Evolutionary conservation across 2,888 invertebrate species (phyloP), one percentile per base, ranked within the genome.

Genomic region (Acanthosoma haemorrhoidale): DNA sequence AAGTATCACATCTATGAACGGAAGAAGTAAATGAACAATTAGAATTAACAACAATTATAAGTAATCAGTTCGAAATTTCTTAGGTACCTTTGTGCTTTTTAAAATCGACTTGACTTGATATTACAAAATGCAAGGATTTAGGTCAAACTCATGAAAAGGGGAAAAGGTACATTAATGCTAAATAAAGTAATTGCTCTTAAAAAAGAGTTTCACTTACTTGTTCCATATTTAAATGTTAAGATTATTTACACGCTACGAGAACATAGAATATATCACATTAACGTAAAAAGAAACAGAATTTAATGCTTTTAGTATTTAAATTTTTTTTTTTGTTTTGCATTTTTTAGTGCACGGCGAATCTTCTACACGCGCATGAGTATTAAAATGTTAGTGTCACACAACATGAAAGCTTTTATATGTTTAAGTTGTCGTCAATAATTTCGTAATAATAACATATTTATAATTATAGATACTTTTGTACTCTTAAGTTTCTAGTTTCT

Each of bases 381-480:
- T 67, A 67, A 43, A 43, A 67, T 21, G 57, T 67, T 67, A 67
- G 67, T 67, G 67, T 67, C 67, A 67, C 67, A 67, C 67, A 60
- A 31, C 60, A 64, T 41, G 39, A 41, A 64, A 64, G 41, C 64
- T 64, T 64, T 64, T 64, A 21, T 63, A 13, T 57, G 9, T 31
- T n/a, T 15, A 15, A 51, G 8, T 67, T 43, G 31, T 67, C 57
- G 29, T 57, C 57, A 57, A n/a, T 67, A 67, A 51, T 67, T 67
- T 13, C n/a, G 51, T 67, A 32, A 60, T 51, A 51, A 67, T 67
- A 57, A 67, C 31, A 51, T 57, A 38, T 63, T 38, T 32, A 36
- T 38, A 32, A n/a, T n/a, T 63, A n/a, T 38, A 63, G 31, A 15
- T n/a, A n/a, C n/a, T 67, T 67, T 67, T 67, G 67, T 67, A 67